These are phyloP conservation scores for Silurus meridionalis DNA, from an alignment of 2,113 vertebrate species.

Conservation along the genomic window DNA sequence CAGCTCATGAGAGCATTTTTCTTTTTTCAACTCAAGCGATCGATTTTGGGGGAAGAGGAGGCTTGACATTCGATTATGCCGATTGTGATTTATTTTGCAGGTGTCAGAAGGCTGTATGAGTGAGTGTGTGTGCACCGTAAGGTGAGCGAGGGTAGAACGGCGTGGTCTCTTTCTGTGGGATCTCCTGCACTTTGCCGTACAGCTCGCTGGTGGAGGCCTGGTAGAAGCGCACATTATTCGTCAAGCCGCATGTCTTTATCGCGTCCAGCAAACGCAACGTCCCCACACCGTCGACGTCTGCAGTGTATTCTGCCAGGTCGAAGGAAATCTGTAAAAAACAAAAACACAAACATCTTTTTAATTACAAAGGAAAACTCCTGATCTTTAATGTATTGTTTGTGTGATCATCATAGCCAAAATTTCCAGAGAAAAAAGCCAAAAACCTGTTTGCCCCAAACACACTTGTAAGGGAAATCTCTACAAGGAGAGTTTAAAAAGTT, in stretches of 20 bases:
- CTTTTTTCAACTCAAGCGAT: not conserved
- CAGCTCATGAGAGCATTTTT: not conserved
- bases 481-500: not conserved
- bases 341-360: constrained; percentile 57
- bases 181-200: constrained; percentile 97
- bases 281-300: constrained; percentile 93
- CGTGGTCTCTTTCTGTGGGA: constrained; percentile 94
- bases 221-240: constrained; percentile 89
- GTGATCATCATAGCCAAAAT: too few species aligned
- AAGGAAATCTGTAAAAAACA: constrained; percentile 85
- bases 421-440: not conserved
- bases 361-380: not conserved
- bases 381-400: not conserved
- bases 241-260: constrained; percentile 93
- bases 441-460: not conserved
- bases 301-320: constrained; percentile 95
- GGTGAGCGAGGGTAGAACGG: constrained; percentile 98
- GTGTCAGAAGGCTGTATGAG: not conserved
- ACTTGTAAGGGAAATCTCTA: not conserved
- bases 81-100: not conserved
- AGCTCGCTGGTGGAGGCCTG: constrained; percentile 98
- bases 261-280: constrained; percentile 93
- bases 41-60: not conserved
- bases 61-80: not conserved
- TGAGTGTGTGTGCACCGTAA: constrained; percentile 76